Base-by-base conservation (phyloP, 2,113 vertebrate genomes). In the Myxocyprinus asiaticus region DNA sequence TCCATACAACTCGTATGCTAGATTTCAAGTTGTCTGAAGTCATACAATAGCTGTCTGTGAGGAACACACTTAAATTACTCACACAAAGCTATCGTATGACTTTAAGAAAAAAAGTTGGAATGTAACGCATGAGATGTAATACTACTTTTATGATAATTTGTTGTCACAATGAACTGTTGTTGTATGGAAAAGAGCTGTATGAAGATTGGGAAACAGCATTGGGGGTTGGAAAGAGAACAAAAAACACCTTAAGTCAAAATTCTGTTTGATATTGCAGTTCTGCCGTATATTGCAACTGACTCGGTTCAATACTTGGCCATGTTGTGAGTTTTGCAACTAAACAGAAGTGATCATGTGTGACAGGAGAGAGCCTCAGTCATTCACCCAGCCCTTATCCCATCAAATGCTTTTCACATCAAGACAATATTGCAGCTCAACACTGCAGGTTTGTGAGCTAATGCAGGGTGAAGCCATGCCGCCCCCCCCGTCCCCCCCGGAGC, bases 351-450 rank as follows among this genome's bases (percentile, higher is more conserved):
- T 84, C 47, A 72, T 22, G 50, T 81, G 84, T 82, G 82, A 87
- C 82, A 79, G 70, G 63, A 77, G 51, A 67, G 76, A 74, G 73
- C 66, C 78, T 77, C 71, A 76, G 75, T 84, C 78, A 78, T 82
- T 87, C 85, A 77, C 81, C 73, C 59, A 76, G 48, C 77, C 22
- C 73, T 85, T 82, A 85, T 84, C 82, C 80, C 77, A 85, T 87
- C 79, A 84, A 87, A 86, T 80, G 82, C 78, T 75, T 83, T 80
- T 87, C 84, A 85, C 76, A 76, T 80, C 84, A 42, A 82, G 77
- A 84, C 82, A 82, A 77, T 84, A 84, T 81, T 55, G 58, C 9
- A 70, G 53, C 47, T 42, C 71, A 56, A 62, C 14, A 33, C 22
- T 5, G 43, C 10, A 77, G 67, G 68, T 80, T 69, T 80, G 67